phyloP scores from a whole-genome alignment of 1,140 invertebrate species.

The Galleria mellonella region DNA sequence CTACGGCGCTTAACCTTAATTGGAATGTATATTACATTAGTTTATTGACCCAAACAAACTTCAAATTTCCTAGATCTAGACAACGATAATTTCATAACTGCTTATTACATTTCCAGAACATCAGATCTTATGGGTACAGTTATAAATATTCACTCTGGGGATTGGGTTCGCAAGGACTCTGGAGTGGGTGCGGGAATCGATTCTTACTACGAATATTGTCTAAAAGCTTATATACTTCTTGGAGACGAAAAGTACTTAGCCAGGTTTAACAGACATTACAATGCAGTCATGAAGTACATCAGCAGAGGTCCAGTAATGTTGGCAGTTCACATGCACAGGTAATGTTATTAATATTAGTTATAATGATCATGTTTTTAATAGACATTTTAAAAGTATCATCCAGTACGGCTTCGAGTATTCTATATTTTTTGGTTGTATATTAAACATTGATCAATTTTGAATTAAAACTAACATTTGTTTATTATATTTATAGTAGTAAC shows the following conservation, averaged over 20 bases:
- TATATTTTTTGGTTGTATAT: too few species aligned
- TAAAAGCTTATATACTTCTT: slow-evolving; percentile 92
- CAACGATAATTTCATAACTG: too few species aligned
- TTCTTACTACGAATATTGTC: slow-evolving; percentile 98
- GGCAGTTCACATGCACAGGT: slow-evolving; percentile 98
- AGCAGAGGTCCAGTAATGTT: slow-evolving; percentile 95
- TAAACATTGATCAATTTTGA: too few species aligned
- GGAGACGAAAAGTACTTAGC: slow-evolving; percentile 94
- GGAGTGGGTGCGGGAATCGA: slow-evolving; percentile 99
- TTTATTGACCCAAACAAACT: background rate
- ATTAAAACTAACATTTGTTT: too few species aligned
- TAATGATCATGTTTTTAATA: background rate
- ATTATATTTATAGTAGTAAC: too few species aligned
- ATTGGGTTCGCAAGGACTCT: slow-evolving; percentile 96
- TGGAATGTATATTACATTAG: background rate
- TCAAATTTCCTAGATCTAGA: too few species aligned
- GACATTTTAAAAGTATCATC: too few species aligned
- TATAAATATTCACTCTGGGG: slow-evolving; percentile 96
- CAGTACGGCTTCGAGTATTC: too few species aligned
- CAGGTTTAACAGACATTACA: slow-evolving; percentile 96
- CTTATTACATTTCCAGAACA: slow-evolving; percentile 64
- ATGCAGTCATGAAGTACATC: slow-evolving; percentile 98
- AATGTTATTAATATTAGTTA: background rate
- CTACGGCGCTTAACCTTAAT: too few species aligned
- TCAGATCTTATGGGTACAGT: slow-evolving; percentile 96